phyloP scores from a whole-genome alignment of 2,797 vertebrate species.

The Coluber constrictor region DNA sequence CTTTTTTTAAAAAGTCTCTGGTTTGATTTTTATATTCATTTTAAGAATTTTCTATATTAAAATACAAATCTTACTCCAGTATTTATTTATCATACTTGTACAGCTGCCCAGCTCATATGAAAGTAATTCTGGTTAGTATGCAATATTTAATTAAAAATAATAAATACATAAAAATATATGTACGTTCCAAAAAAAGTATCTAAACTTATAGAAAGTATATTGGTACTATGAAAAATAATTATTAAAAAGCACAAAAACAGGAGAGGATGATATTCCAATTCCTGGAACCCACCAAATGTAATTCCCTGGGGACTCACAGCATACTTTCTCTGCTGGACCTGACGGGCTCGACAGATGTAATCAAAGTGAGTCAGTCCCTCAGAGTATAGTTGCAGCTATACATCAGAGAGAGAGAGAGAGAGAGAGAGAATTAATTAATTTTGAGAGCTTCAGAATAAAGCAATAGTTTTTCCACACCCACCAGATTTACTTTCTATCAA shows the following conservation, averaged over 20 bases:
- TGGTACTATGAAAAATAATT: neutral
- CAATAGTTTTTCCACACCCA: neutral
- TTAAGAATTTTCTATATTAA: too few species aligned
- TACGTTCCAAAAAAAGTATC: neutral
- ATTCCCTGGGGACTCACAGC: neutral
- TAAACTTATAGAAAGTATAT: neutral
- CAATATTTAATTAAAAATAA: too few species aligned
- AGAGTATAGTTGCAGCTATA: too few species aligned
- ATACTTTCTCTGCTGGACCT: neutral
- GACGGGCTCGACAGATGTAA: neutral
- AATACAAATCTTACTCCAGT: too few species aligned
- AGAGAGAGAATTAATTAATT: neutral
- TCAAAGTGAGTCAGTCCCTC: neutral
- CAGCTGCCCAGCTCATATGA: too few species aligned
- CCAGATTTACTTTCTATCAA: neutral
- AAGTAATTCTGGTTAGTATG: too few species aligned
- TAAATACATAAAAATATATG: too few species aligned
- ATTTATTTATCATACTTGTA: too few species aligned
- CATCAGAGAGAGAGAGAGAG: neutral
- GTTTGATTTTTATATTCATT: neutral
- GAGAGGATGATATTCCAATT: neutral
- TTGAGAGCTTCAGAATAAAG: neutral
- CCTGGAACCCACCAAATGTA: neutral
- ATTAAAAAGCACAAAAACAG: neutral
- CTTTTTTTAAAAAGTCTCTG: neutral